Evolutionary conservation across 2,888 invertebrate genomes (phyloP), one percentile per base, ranked within the genome.

Genomic region (Amiota communis): DNA sequence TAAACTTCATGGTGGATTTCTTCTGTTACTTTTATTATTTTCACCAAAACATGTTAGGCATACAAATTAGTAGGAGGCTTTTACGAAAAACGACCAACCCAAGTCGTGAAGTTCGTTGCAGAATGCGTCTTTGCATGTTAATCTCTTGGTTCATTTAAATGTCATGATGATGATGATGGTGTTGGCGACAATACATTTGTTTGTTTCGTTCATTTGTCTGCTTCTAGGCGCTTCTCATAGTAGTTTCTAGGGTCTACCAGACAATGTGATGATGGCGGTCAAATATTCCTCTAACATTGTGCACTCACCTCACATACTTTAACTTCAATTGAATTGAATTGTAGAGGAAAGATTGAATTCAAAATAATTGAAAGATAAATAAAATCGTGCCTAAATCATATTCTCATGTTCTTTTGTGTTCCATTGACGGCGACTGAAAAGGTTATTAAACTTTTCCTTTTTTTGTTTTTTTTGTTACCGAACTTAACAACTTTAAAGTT

Each of bases 361-460:
- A 36, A 36, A 36, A 36, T 36, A 36, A 36, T 36, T 36, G 36
- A 36, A 36, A 6, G 36, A 23, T 23, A 23, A 23, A 36, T 36
- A 6, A 36, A 36, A 36, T 36, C 36, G 53, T 68, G 67, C 10
- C 67, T 68, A 68, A 68, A 36, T 4, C 36, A 36, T 36, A 36
- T 36, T 36, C 36, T 36, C 36, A 36, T 36, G 36, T 36, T 36
- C 36, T 36, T 36, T 36, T 36, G 6, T 36, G 2, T 36, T 6
- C n/a, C n/a, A 36, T 6, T 2, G 36, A n/a, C n/a, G 81, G 83
- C 78, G 77, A 79, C 70, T 70, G 73, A 75, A 80, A 78, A 81
- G 83, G 83, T 83, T 85, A 85, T 83, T 85, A 83, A 83, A 83
- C 83, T 84, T 74, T 76, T 74, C 70, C 4, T 70, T 57, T 70